Percentiles rank a stretch among this genome's conserved stretches.
These are phyloP conservation scores for Falco berigora DNA, from an alignment of 2,797 vertebrate species.

Conservation along the genomic window DNA sequence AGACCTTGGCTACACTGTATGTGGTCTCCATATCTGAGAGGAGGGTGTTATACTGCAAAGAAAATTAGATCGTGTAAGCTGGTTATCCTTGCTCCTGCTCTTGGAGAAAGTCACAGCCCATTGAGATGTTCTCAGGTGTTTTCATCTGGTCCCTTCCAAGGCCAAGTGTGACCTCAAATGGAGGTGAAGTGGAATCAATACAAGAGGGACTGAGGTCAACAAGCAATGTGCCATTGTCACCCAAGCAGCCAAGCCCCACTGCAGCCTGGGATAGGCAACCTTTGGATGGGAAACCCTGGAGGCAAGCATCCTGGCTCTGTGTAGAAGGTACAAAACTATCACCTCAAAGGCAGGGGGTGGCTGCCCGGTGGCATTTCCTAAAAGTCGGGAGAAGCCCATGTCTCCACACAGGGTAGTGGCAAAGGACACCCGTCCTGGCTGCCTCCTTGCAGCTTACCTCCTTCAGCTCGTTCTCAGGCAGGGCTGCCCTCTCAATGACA, in stretches of 20 bases:
- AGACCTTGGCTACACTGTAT: slow-evolving; percentile 89
- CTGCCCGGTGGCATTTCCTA: neutral
- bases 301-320: neutral
- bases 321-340: neutral
- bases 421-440: neutral
- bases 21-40: slow-evolving; percentile 90
- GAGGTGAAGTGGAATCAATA: neutral
- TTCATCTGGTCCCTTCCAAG: neutral
- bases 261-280: neutral
- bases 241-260: neutral
- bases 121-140: neutral
- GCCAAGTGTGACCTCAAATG: neutral
- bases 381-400: neutral
- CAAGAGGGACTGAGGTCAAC: neutral
- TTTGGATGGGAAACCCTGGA: neutral
- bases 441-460: slow-evolving; percentile 74
- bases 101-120: neutral
- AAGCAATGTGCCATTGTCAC: neutral
- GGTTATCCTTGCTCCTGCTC: neutral
- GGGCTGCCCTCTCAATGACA: slow-evolving; percentile 84
- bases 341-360: neutral
- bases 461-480: slow-evolving; percentile 77
- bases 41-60: slow-evolving; percentile 85
- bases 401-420: neutral
- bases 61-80: neutral